Evolutionary conservation across 1,140 invertebrate genomes (phyloP).

Genomic region (Platyscapa corneri): DNA sequence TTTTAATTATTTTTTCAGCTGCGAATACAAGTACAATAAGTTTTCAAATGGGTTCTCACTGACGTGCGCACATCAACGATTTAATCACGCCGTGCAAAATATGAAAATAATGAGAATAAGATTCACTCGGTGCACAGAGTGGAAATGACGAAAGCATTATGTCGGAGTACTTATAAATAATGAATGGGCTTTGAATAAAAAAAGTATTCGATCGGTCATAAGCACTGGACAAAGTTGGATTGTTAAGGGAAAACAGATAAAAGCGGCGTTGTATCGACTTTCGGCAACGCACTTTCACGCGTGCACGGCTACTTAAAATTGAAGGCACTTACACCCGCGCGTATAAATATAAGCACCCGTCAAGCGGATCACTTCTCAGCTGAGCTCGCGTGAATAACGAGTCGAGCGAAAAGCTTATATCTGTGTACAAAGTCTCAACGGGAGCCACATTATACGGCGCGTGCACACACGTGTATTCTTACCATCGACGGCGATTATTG

Average conservation of each 20-base stretch:
- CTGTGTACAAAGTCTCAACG: constrained; percentile 36
- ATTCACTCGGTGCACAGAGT: too few species aligned
- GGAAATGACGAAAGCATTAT: not conserved
- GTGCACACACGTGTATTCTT: constrained; percentile 18
- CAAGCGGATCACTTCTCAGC: not conserved
- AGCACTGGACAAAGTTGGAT: not conserved
- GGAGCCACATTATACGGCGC: constrained; percentile 13
- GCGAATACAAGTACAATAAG: too few species aligned
- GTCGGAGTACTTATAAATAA: not conserved
- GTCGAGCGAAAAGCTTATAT: not conserved
- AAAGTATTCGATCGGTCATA: not conserved
- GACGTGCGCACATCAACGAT: too few species aligned
- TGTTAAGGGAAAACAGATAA: not conserved
- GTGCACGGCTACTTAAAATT: not conserved
- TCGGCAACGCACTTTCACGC: not conserved
- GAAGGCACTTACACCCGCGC: not conserved
- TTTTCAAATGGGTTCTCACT: too few species aligned
- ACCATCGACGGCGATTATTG: constrained; percentile 23
- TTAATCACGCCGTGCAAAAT: too few species aligned
- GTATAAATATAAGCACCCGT: not conserved
- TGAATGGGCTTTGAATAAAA: not conserved
- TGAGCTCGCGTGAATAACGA: constrained; percentile 30
- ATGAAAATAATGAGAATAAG: too few species aligned
- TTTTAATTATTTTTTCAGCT: too few species aligned
- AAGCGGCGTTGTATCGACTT: not conserved